Evolutionary conservation across 2,888 invertebrate genomes (phyloP).

Genomic region (Cataglyphis altisquamis): DNA sequence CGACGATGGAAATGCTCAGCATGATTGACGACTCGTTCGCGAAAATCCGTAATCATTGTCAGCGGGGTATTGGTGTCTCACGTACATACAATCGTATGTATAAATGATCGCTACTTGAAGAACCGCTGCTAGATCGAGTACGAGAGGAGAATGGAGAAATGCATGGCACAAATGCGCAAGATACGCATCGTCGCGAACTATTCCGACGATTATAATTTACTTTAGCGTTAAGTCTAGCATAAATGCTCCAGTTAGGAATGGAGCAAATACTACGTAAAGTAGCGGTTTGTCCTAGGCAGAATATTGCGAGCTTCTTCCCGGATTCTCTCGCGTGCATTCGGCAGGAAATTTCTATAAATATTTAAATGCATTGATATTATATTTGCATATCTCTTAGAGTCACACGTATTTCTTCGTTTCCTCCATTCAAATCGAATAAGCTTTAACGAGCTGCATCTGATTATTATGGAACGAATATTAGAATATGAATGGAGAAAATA

Average conservation of each 20-base stretch:
- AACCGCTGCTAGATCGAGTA: not conserved
- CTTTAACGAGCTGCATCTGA: not conserved
- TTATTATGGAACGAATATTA: slow-evolving; percentile 1
- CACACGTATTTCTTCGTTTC: not conserved
- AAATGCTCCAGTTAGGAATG: slow-evolving; percentile 29
- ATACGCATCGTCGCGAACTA: slow-evolving; percentile 41
- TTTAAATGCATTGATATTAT: slow-evolving; percentile 1
- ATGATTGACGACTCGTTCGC: not conserved
- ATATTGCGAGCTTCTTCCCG: not conserved
- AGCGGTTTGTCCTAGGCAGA: not conserved
- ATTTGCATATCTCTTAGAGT: slow-evolving; percentile 15
- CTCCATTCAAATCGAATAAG: not conserved
- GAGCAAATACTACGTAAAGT: not conserved
- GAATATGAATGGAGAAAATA: not conserved
- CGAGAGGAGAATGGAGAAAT: slow-evolving; percentile 20
- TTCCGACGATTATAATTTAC: slow-evolving; percentile 42
- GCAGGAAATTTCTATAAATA: slow-evolving; percentile 10
- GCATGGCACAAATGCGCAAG: slow-evolving; percentile 23
- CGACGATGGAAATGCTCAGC: not conserved
- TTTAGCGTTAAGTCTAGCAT: slow-evolving; percentile 42
- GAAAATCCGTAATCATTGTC: slow-evolving; percentile 20
- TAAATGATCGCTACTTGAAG: not conserved
- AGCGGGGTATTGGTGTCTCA: not conserved
- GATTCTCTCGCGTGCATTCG: not conserved
- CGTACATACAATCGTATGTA: not conserved